phyloP scores from a whole-genome alignment of 2,113 vertebrate genomes.

The Eretmochelys imbricata region DNA sequence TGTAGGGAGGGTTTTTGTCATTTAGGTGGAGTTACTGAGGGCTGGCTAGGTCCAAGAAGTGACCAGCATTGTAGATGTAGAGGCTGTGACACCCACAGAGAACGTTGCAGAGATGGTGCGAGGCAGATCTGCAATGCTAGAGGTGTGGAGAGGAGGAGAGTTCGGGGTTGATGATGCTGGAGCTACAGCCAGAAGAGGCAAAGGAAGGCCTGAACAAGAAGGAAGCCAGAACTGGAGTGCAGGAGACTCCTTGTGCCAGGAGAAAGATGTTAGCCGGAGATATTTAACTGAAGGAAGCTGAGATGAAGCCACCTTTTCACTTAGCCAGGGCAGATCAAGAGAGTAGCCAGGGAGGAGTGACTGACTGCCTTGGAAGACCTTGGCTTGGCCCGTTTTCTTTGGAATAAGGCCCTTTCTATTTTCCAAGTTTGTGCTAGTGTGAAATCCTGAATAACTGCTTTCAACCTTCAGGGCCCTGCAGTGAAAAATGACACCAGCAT shows the following conservation, averaged over 20 bases:
- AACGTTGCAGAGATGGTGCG: not conserved
- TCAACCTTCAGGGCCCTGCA: not conserved
- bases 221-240: not conserved
- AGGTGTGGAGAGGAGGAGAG: not conserved
- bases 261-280: not conserved
- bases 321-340: not conserved
- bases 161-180: not conserved
- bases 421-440: not conserved
- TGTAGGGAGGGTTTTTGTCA: not conserved
- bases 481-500: not conserved
- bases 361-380: not conserved
- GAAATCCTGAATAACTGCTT: not conserved
- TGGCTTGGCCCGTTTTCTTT: not conserved
- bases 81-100: constrained; percentile 23
- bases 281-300: not conserved
- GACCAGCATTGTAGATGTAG: not conserved
- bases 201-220: not conserved
- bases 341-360: not conserved
- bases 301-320: not conserved
- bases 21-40: not conserved
- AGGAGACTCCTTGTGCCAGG: not conserved
- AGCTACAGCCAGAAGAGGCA: not conserved
- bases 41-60: not conserved
- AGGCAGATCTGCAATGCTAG: not conserved
- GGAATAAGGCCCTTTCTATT: not conserved